These are phyloP conservation scores for Ophioninae sp. DNA, from an alignment of 2,888 invertebrate genomes.

Conservation along the genomic window DNA sequence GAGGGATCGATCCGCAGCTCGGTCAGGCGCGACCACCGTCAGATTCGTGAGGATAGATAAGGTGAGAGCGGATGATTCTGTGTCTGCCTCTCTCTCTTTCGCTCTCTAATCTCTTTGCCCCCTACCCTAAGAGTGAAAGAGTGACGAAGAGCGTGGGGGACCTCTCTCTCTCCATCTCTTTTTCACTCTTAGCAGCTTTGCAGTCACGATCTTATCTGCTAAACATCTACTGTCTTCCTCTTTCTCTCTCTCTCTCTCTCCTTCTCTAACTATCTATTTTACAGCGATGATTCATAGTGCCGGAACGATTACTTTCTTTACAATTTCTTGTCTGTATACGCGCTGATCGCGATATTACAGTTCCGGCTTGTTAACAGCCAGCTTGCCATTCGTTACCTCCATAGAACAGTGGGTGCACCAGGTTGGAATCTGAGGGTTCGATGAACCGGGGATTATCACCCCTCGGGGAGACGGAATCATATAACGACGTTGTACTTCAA, in stretches of 20 bases:
- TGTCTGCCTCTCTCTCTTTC: slow-evolving; percentile 7
- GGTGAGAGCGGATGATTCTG: slow-evolving; percentile 40
- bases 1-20: slow-evolving; percentile 42
- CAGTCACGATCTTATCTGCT: background rate
- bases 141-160: too few species aligned
- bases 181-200: background rate
- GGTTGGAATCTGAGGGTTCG: slow-evolving; percentile 12
- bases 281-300: slow-evolving; percentile 48
- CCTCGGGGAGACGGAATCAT: too few species aligned
- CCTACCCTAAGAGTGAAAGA: too few species aligned
- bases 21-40: slow-evolving; percentile 52
- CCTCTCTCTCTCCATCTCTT: background rate
- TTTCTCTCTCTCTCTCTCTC: background rate
- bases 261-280: too few species aligned
- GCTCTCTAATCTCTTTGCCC: background rate
- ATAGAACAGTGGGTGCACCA: slow-evolving; percentile 3
- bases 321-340: slow-evolving; percentile 26
- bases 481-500: too few species aligned
- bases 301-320: slow-evolving; percentile 46
- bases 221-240: slow-evolving; percentile 20
- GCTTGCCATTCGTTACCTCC: slow-evolving; percentile 21
- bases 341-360: slow-evolving; percentile 23
- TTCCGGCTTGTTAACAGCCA: slow-evolving; percentile 45
- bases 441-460: slow-evolving; percentile 12
- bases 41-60: slow-evolving; percentile 52